Conservation (phyloP, 2,113 vertebrate species). For the Pseudorhombus dupliciocellatus region DNA sequence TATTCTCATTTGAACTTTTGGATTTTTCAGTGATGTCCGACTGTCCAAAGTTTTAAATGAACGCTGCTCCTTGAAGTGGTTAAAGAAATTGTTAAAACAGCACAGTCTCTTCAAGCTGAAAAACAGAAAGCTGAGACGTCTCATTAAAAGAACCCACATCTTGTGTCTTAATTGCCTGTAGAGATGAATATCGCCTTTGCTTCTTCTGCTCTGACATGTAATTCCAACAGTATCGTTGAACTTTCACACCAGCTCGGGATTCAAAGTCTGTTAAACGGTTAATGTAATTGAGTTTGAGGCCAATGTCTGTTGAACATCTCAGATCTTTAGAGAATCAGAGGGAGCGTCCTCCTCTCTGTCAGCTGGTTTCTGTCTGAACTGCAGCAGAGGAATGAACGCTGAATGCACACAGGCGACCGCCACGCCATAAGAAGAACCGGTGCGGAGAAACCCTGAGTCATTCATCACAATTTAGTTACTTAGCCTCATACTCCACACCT, state of each 20-base stretch:
- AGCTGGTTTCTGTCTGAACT: background rate
- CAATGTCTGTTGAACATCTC: slow-evolving; percentile 4
- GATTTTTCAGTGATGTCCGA: too few species aligned
- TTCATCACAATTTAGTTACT: slow-evolving; percentile 79
- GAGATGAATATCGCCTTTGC: slow-evolving; percentile 6
- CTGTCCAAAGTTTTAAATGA: too few species aligned
- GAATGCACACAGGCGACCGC: slow-evolving; percentile 7
- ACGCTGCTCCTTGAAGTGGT: too few species aligned
- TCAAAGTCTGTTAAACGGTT: background rate
- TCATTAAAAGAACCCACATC: slow-evolving; percentile 26
- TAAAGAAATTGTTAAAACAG: too few species aligned
- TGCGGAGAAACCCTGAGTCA: slow-evolving; percentile 61
- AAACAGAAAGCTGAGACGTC: background rate
- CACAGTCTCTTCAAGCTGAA: too few species aligned
- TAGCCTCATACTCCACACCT: slow-evolving; percentile 74
- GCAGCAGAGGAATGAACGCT: slow-evolving; percentile 18
- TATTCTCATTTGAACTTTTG: too few species aligned
- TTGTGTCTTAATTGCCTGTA: slow-evolving; percentile 8
- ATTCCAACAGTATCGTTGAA: slow-evolving; percentile 3
- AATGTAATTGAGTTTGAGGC: background rate
- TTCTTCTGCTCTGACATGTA: background rate
- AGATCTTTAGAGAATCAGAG: background rate
- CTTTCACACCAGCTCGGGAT: background rate
- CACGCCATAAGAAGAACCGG: slow-evolving; percentile 40
- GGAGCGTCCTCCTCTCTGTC: background rate